A percentile compares a stretch with the other conserved stretches of the same genome.
phyloP scores from a whole-genome alignment of 1,140 invertebrate genomes.

The Formica exsecta region DNA sequence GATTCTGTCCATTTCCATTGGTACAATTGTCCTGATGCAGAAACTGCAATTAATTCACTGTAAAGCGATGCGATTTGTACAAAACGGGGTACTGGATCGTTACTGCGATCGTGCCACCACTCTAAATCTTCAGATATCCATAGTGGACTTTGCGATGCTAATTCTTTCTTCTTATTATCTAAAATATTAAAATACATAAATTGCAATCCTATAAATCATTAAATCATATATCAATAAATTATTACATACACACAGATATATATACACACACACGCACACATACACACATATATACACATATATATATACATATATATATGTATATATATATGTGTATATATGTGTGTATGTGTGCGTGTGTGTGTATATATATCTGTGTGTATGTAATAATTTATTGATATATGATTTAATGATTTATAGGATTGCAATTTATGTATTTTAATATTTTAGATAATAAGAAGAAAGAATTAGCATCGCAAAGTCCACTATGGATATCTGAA shows the following conservation, averaged over 20 bases:
- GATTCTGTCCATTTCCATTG: slow-evolving; percentile 98
- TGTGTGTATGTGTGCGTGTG: too few species aligned
- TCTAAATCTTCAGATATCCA: slow-evolving; percentile 98
- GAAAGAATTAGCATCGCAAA: slow-evolving; percentile 92
- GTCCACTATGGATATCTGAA: slow-evolving; percentile 97
- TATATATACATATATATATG: too few species aligned
- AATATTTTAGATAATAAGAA: slow-evolving; percentile 91
- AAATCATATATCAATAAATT: not conserved
- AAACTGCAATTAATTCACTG: slow-evolving; percentile 97
- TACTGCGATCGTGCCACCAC: slow-evolving; percentile 94
- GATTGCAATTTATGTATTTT: slow-evolving; percentile 26
- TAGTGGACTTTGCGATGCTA: slow-evolving; percentile 92
- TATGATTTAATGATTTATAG: not conserved
- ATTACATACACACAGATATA: too few species aligned
- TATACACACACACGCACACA: too few species aligned
- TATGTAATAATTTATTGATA: not conserved
- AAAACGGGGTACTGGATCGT: slow-evolving; percentile 88
- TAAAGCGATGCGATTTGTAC: slow-evolving; percentile 95
- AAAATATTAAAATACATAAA: slow-evolving; percentile 69
- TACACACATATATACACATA: too few species aligned
- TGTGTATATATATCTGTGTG: too few species aligned
- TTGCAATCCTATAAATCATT: slow-evolving; percentile 31
- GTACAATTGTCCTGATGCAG: slow-evolving; percentile 95
- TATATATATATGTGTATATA: too few species aligned
- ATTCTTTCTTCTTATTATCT: slow-evolving; percentile 94